A percentile compares a stretch with the other conserved stretches of the same genome.
phyloP scores from a whole-genome alignment of 2,797 vertebrate species.

The Macrochelys suwanniensis region DNA sequence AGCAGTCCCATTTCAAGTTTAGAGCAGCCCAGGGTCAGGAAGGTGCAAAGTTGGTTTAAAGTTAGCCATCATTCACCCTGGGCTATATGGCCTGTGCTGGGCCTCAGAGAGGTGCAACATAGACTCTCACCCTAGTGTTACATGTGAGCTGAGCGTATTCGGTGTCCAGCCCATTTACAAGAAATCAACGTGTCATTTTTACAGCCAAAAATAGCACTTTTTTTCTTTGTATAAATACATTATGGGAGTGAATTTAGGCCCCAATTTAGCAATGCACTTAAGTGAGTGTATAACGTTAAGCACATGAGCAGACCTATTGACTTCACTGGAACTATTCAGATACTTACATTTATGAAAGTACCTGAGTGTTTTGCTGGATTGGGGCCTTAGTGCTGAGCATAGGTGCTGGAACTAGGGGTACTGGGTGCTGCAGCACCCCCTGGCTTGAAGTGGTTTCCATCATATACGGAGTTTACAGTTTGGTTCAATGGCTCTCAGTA shows the following conservation, averaged over 20 bases:
- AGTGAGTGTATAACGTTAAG: constrained; percentile 49
- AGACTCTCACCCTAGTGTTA: not conserved
- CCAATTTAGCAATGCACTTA: constrained; percentile 59
- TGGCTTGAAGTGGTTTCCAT: too few relatives aligned
- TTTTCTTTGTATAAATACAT: constrained; percentile 59
- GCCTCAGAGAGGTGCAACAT: too few relatives aligned
- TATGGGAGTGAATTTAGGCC: constrained; percentile 60
- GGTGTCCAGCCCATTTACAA: constrained; percentile 32
- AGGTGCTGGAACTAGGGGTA: too few relatives aligned
- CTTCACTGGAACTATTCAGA: constrained; percentile 52
- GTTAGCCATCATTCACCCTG: not conserved
- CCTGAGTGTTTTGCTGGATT: not conserved
- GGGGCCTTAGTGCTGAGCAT: not conserved
- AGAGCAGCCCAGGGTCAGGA: too few relatives aligned
- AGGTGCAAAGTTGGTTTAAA: not conserved
- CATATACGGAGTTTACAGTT: too few relatives aligned
- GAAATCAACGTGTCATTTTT: constrained; percentile 64
- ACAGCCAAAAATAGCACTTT: constrained; percentile 45
- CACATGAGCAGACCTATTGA: not conserved
- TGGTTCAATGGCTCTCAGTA: too few relatives aligned
- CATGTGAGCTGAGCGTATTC: constrained; percentile 24
- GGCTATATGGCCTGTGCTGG: too few relatives aligned
- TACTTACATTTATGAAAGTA: constrained; percentile 55
- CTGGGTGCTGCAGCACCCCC: too few relatives aligned
- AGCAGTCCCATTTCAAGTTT: not conserved